Conservation (phyloP, 2,113 vertebrate species). For the Nerophis lumbriciformis region DNA sequence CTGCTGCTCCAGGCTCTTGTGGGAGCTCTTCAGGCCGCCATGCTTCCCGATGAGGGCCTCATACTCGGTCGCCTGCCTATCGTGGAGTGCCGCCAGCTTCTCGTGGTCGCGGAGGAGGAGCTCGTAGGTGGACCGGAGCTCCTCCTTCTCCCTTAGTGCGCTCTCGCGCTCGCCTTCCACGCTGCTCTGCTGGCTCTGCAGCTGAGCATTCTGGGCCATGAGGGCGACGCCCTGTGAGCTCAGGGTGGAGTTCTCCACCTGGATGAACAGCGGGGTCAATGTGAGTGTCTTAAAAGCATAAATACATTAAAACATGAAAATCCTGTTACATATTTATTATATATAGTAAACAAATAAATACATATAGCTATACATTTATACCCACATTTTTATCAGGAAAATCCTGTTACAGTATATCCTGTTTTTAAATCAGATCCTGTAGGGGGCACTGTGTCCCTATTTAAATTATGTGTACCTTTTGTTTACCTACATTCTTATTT, state of each 20-base stretch:
- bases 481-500: too few species aligned
- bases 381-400: too few species aligned
- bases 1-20: constrained; percentile 91
- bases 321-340: too few species aligned
- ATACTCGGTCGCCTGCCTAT: constrained; percentile 87
- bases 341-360: too few species aligned
- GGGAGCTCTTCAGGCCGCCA: constrained; percentile 84
- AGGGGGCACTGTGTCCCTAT: too few species aligned
- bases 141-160: constrained; percentile 84
- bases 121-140: constrained; percentile 85
- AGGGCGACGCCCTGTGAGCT: constrained; percentile 87
- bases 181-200: constrained; percentile 85
- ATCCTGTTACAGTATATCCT: too few species aligned
- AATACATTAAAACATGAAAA: neutral
- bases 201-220: constrained; percentile 91
- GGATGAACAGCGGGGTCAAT: neutral
- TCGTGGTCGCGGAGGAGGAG: constrained; percentile 90
- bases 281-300: neutral
- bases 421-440: too few species aligned
- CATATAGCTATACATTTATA: too few species aligned
- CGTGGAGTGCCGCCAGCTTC: constrained; percentile 89
- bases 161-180: constrained; percentile 87
- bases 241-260: constrained; percentile 96
- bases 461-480: too few species aligned
- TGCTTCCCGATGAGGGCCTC: constrained; percentile 91